Conservation (phyloP, 2,113 vertebrate genomes). For the Lagopus leucura region DNA sequence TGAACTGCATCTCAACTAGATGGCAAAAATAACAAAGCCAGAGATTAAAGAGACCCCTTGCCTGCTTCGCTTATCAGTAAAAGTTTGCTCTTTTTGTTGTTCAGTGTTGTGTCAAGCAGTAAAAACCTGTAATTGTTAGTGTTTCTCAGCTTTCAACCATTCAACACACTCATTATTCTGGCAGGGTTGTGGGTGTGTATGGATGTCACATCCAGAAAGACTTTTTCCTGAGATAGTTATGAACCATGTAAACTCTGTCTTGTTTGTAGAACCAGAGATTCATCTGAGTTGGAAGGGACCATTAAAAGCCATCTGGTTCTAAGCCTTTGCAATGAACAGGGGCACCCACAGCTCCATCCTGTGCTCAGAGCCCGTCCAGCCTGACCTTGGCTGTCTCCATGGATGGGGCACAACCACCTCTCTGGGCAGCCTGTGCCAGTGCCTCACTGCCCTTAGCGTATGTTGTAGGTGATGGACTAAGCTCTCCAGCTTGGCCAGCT, state of each 20-base stretch:
- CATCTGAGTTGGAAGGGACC: too few relatives aligned
- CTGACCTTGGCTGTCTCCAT: too few relatives aligned
- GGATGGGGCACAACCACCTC: too few relatives aligned
- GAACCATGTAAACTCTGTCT: neutral
- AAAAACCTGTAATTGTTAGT: neutral
- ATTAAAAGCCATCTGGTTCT: too few relatives aligned
- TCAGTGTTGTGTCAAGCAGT: neutral
- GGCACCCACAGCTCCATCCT: too few relatives aligned
- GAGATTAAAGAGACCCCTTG: neutral
- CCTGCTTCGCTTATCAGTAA: neutral
- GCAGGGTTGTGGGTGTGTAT: neutral
- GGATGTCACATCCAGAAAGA: neutral
- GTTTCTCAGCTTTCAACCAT: neutral
- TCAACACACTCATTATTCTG: neutral
- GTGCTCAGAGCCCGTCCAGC: too few relatives aligned
- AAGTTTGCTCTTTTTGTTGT: slow-evolving; percentile 1
- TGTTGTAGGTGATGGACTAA: neutral
- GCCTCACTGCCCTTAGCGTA: too few relatives aligned
- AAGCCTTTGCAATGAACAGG: too few relatives aligned
- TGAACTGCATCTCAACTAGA: neutral
- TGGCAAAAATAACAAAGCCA: neutral
- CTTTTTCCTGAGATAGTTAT: neutral
- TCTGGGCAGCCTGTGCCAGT: too few relatives aligned
- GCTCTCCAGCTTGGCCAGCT: fast-evolving
- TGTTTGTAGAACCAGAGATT: too few relatives aligned